Base-by-base conservation (phyloP, 2,888 invertebrate species). In the Noctua pronuba region DNA sequence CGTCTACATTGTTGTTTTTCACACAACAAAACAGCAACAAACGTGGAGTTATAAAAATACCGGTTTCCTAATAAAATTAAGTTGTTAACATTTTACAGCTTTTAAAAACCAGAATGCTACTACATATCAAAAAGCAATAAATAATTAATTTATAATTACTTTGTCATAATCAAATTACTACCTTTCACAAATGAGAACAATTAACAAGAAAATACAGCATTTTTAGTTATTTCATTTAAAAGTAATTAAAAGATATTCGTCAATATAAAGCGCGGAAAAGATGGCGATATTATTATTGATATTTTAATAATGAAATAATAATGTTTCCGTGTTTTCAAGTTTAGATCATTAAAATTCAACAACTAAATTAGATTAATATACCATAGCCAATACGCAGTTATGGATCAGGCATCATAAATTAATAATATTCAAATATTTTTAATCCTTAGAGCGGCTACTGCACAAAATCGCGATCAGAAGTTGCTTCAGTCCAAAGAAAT, bases 291-390 rank as follows among this genome's bases (percentile, higher is more conserved):
- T 49, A 55, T 44, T 73, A 75, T 77, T 46, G 21, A 83, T 79
- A 66, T 69, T 73, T 68, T 65, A 44, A 77, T 79, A 71, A 38
- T 52, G 8, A 16, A n/a, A 62, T 58, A 55, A 13, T 8, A n/a
- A 24, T n/a, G 74, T 83, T 80, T 49, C 80, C 83, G 83, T 69
- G n/a, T n/a, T n/a, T 65, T 38, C 35, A 18, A 58, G 28, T 65
- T 49, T 44, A 52, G 44, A 28, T 62, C 52, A 35, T 60, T 67
- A 66, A 66, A 67, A 74, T 81, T 60, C n/a, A n/a, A 58, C 5
- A 35, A 82, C 10, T 28, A 21, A 69, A 31, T 81, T 58, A 35
- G 10, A 58, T 65, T 69, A 82, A 21, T 68, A 18, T 1, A 41
- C 7, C 6, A 35, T 58, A 67, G 13, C 16, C 6, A 41, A 31